A percentile compares a stretch with the other conserved stretches of the same genome.
Evolutionary conservation across 1,140 invertebrate species (phyloP).

Genomic region (Parasteatoda tepidariorum): DNA sequence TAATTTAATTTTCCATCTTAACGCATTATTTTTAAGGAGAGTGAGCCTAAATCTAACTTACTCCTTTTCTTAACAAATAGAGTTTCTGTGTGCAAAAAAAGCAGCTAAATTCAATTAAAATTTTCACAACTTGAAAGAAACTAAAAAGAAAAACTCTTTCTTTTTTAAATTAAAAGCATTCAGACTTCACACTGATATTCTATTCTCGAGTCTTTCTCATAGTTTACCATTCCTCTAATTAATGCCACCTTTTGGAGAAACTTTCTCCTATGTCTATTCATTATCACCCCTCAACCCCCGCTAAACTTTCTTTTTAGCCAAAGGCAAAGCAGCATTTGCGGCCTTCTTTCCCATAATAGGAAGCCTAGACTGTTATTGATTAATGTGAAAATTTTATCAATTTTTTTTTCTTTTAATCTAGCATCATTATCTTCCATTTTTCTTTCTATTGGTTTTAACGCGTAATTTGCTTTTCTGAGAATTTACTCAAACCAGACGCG

Average conservation of each 20-base stretch:
- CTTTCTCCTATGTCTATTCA: neutral
- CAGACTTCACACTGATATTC: neutral
- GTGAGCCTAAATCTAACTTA: neutral
- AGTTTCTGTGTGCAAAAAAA: neutral
- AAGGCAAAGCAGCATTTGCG: too few species aligned
- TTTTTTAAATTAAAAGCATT: neutral
- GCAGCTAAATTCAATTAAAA: neutral
- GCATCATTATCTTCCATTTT: neutral
- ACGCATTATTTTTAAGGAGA: neutral
- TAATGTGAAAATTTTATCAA: neutral
- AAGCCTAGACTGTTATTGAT: neutral
- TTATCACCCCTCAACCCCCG: neutral
- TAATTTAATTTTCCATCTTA: too few species aligned
- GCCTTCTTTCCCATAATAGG: neutral
- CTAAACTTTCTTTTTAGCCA: neutral
- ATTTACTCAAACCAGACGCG: too few species aligned
- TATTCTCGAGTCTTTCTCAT: neutral
- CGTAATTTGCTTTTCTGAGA: too few species aligned
- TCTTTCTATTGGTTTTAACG: too few species aligned
- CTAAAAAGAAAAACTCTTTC: neutral
- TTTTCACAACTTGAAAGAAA: neutral
- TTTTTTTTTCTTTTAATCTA: neutral
- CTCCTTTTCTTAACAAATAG: neutral
- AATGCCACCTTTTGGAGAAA: neutral
- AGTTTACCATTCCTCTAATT: neutral